A percentile compares a stretch with the other conserved stretches of the same genome.
These are phyloP conservation scores for Papilio machaon DNA, from an alignment of 1,140 invertebrate species.

Conservation along the genomic window DNA sequence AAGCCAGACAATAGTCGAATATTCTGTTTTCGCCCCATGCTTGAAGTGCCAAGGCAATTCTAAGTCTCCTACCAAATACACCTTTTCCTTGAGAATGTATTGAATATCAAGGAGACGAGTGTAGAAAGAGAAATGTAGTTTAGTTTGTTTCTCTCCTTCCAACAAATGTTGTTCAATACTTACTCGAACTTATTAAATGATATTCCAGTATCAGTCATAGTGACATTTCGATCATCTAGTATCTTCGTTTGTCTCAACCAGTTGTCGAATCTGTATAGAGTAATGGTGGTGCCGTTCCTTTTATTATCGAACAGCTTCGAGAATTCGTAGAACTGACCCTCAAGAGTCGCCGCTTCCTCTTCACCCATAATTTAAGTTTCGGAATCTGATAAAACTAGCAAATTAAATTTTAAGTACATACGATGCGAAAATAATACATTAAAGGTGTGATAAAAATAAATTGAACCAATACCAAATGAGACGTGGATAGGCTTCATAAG, in stretches of 20 bases:
- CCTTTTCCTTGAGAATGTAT: no score
- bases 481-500: not conserved
- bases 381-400: not conserved
- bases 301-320: conserved; percentile 63
- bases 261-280: conserved; percentile 65
- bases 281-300: conserved; percentile 60
- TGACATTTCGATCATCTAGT: conserved; percentile 67
- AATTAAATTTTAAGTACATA: not conserved
- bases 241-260: conserved; percentile 72
- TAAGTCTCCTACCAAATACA: no score
- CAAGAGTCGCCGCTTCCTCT: conserved; percentile 68
- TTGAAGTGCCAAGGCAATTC: no score
- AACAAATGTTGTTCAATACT: not conserved
- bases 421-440: not conserved
- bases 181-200: conserved; percentile 71
- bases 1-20: no score
- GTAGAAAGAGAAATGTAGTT: not conserved
- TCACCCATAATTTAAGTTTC: conserved; percentile 47
- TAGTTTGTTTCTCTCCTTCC: not conserved
- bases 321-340: conserved; percentile 68
- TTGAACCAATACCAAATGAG: not conserved
- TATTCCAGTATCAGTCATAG: conserved; percentile 74
- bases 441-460: not conserved
- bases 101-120: not conserved
- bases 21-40: no score